Conservation (phyloP, 2,797 vertebrate genomes). For the Siniperca scherzeri region DNA sequence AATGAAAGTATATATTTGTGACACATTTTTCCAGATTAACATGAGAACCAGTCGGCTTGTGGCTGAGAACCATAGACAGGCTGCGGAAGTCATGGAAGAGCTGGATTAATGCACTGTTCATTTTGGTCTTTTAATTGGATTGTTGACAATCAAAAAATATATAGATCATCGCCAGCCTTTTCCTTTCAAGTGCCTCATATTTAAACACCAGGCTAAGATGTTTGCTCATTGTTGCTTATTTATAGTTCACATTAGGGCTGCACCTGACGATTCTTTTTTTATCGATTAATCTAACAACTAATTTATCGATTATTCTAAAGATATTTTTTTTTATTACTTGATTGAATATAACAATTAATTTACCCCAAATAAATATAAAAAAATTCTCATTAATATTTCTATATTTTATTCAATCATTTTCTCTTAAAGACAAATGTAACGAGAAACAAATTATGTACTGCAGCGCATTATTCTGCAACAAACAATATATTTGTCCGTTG, state of each 20-base stretch:
- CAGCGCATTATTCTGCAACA: too few relatives aligned
- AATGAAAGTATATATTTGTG: neutral
- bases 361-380: too few relatives aligned
- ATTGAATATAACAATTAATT: too few relatives aligned
- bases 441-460: too few relatives aligned
- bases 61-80: neutral
- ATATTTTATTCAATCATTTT: too few relatives aligned
- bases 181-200: neutral
- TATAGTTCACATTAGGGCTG: neutral
- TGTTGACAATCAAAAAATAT: neutral
- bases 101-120: neutral
- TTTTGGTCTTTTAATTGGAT: neutral
- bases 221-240: neutral
- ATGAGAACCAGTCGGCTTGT: neutral
- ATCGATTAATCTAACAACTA: too few relatives aligned
- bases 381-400: too few relatives aligned
- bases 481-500: too few relatives aligned
- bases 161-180: neutral
- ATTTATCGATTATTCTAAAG: too few relatives aligned
- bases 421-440: too few relatives aligned
- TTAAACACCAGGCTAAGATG: neutral
- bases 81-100: neutral
- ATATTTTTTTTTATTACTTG: too few relatives aligned
- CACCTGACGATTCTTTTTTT: too few relatives aligned
- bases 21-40: neutral